These are phyloP conservation scores for Octodon degus DNA, from an alignment of 2,113 vertebrate genomes.

Conservation along the genomic window DNA sequence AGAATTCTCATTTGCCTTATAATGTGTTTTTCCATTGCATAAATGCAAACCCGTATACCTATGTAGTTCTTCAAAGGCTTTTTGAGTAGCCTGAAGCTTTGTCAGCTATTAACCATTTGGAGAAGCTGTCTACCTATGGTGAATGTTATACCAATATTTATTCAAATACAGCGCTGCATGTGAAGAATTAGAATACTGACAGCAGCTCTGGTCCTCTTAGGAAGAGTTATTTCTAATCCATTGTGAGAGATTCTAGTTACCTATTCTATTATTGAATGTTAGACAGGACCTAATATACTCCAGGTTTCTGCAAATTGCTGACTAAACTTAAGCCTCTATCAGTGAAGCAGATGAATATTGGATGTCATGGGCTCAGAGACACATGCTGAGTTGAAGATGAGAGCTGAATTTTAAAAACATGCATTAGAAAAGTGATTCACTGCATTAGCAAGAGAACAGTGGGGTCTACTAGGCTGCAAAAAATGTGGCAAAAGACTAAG, in stretches of 20 bases:
- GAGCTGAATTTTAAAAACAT: background rate
- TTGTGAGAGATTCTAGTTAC: background rate
- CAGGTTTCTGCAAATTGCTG: background rate
- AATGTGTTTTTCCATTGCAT: background rate
- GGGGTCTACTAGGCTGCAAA: background rate
- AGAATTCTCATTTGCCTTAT: background rate
- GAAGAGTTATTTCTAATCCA: slow-evolving; percentile 13
- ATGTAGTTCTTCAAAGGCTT: background rate
- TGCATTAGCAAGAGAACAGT: background rate
- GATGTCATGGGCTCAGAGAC: background rate
- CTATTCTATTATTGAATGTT: background rate
- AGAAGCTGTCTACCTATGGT: background rate
- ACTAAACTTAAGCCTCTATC: background rate
- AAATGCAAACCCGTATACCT: background rate
- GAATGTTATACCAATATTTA: background rate
- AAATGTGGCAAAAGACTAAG: background rate
- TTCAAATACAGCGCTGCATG: background rate
- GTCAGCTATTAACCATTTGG: background rate
- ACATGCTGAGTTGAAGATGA: background rate
- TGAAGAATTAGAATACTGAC: background rate
- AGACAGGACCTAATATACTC: slow-evolving; percentile 31
- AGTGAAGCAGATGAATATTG: background rate
- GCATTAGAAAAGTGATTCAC: background rate
- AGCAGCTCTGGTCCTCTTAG: background rate
- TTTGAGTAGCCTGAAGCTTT: background rate